These are phyloP conservation scores for Mixornis gularis DNA, from an alignment of 2,113 vertebrate genomes.

Conservation along the genomic window DNA sequence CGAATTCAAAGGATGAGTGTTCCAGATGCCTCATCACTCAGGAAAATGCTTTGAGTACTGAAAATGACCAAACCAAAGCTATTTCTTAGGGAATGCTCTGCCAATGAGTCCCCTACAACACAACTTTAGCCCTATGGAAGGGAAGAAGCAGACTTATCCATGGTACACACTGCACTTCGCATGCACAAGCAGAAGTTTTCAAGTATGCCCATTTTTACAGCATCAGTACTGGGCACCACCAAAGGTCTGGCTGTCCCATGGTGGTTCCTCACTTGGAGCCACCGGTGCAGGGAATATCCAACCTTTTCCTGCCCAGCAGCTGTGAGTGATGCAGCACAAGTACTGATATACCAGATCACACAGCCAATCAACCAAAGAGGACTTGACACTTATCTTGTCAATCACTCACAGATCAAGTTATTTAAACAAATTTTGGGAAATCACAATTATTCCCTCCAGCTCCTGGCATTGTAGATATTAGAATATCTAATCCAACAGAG, in stretches of 20 bases:
- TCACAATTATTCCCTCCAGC: not conserved
- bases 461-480: not conserved
- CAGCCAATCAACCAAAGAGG: not conserved
- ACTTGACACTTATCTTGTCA: not conserved
- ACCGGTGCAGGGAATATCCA: not conserved
- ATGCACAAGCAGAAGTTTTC: not conserved
- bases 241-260: not conserved
- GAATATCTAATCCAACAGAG: not conserved
- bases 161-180: not conserved
- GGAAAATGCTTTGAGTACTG: accelerated
- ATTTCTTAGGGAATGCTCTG: not conserved
- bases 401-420: not conserved
- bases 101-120: not conserved
- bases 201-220: not conserved
- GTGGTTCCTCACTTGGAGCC: not conserved
- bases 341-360: not conserved
- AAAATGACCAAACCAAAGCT: not conserved
- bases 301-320: not conserved
- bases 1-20: not conserved
- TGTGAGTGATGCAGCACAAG: not conserved
- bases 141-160: not conserved
- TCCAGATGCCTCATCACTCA: not conserved
- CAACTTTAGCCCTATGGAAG: not conserved
- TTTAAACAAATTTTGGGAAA: not conserved
- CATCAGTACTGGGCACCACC: too few species aligned